phyloP scores from a whole-genome alignment of 2,888 invertebrate species.

The Andrena bucephala region DNA sequence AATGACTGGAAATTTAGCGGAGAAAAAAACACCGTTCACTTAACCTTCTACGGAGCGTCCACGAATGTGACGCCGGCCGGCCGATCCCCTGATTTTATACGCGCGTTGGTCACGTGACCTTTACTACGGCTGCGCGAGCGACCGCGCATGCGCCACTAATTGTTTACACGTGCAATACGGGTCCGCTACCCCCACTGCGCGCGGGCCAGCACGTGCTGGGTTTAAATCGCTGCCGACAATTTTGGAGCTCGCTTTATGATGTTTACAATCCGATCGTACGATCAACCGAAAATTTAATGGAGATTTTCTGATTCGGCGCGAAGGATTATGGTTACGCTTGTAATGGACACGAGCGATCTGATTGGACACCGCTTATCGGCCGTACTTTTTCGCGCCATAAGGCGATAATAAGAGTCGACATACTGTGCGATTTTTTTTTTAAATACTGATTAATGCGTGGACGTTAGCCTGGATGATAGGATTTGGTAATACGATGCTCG shows the following conservation, averaged over 20 bases:
- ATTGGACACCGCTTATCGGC: neutral
- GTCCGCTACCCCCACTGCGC: slow-evolving; percentile 42
- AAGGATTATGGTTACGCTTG: neutral
- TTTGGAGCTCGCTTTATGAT: neutral
- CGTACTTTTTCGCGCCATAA: neutral
- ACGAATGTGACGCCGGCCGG: slow-evolving; percentile 82
- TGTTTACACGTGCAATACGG: slow-evolving; percentile 81
- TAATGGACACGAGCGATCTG: neutral
- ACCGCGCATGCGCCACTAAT: slow-evolving; percentile 81
- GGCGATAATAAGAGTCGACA: too few species aligned
- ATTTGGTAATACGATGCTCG: slow-evolving; percentile 22
- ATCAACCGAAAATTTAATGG: neutral
- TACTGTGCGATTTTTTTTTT: too few species aligned
- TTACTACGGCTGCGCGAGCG: neutral
- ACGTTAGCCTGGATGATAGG: slow-evolving; percentile 25
- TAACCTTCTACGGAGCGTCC: slow-evolving; percentile 23
- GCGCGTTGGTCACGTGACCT: slow-evolving; percentile 81
- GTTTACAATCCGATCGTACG: neutral
- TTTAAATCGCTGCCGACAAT: slow-evolving; percentile 19
- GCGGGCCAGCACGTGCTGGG: slow-evolving; percentile 52
- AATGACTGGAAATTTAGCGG: neutral
- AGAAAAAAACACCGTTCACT: neutral
- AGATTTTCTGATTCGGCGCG: neutral
- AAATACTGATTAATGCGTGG: too few species aligned
- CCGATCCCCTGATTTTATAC: slow-evolving; percentile 79